Base-by-base conservation (phyloP, 1,140 invertebrate genomes). In the Tachypleus tridentatus region DNA sequence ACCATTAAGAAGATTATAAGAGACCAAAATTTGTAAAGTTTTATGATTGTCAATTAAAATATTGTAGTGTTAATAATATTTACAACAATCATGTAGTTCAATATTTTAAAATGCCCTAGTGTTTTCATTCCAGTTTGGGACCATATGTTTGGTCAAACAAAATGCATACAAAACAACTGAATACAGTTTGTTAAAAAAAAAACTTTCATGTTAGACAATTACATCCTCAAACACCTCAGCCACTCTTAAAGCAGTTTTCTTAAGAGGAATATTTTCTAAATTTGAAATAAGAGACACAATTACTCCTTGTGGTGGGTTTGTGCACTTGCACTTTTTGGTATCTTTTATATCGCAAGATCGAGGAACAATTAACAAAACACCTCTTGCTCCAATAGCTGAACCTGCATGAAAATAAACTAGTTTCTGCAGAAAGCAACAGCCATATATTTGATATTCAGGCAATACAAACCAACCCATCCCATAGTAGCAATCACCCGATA, bases 371-470 rank as follows among this genome's bases (percentile, higher is more conserved):
- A 85, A 63, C 4, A 86, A 73, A 29, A 83, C 72, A 61, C 82
- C 83, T 50, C 78, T 81, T 4, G 78, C 81, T 48, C 84, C 84
- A 49, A 84, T 75, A n/a, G 84, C 83, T 54, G 74, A 81, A 6
- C 84, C 83, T 58, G 80, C 77, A 70, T 84, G 82, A 57, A 67
- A 76, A 3, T 74, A 62, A 60, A 49, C 59, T 57, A 75, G 78
- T 52, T 66, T 62, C 57, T 72, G 72, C 9, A 72, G 57, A 49
- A 67, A 60, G 60, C 78, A 77, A 53, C 67, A 73, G 5, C 72
- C 73, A 65, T 72, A 70, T 50, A 74, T 69, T n/a, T 75, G 58
- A 49, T 71, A 70, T 9, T 71, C 69, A 4, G 74, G 72, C 0
- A 73, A 60, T n/a, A 77, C 70, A 52, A 29, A 66, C 79, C 75